Conservation (phyloP, 2,888 invertebrate species). For the Oscheius sp. region DNA sequence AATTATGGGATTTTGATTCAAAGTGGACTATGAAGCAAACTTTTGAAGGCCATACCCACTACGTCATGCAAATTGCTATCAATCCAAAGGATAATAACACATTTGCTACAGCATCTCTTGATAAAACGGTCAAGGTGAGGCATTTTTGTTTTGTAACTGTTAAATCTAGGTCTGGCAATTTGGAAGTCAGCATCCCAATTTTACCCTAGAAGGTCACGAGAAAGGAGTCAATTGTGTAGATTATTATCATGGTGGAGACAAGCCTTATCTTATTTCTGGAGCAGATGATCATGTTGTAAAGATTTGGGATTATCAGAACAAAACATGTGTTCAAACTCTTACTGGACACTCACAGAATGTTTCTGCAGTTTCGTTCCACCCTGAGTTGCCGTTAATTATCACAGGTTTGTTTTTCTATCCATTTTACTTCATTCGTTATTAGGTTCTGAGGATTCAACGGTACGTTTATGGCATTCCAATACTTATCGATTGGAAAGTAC, state of each 20-base stretch:
- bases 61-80: constrained; percentile 99
- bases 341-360: constrained; percentile 97
- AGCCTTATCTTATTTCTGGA: constrained; percentile 97
- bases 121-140: constrained; percentile 88
- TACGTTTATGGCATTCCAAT: constrained; percentile 97
- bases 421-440: background rate
- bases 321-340: constrained; percentile 80
- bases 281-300: constrained; percentile 97
- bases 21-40: constrained; percentile 97
- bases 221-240: constrained; percentile 98
- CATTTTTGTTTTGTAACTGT: background rate
- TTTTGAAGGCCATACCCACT: constrained; percentile 97
- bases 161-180: constrained; percentile 86
- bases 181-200: constrained; percentile 95
- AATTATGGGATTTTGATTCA: constrained; percentile 99
- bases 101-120: constrained; percentile 98
- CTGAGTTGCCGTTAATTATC: constrained; percentile 93
- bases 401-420: constrained; percentile 78
- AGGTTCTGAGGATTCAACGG: constrained; percentile 82
- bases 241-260: constrained; percentile 98
- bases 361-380: constrained; percentile 90
- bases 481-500: constrained; percentile 93
- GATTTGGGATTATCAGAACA: constrained; percentile 94
- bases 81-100: constrained; percentile 99
- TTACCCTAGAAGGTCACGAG: constrained; percentile 95